Conservation (phyloP, 2,888 invertebrate species). For the Drosophila ustulata region DNA sequence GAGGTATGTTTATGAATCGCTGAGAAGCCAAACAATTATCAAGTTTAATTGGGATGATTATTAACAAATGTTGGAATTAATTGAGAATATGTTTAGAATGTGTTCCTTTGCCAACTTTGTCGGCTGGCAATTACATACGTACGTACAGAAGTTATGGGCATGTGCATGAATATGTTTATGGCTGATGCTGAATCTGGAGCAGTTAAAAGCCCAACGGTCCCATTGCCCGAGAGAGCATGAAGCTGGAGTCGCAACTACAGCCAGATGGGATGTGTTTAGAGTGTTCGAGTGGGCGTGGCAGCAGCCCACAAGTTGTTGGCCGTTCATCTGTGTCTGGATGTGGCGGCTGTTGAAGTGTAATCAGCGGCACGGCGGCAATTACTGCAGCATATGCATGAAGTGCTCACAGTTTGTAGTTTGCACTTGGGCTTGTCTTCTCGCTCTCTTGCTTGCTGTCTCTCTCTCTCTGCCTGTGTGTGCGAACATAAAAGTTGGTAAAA, state of each 20-base stretch:
- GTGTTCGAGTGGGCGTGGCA: slow-evolving; percentile 23
- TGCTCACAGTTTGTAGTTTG: slow-evolving; percentile 59
- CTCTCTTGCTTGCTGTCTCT: not conserved
- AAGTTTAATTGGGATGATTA: not conserved
- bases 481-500: slow-evolving; percentile 55
- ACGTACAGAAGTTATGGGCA: slow-evolving; percentile 1
- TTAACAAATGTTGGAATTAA: too few relatives aligned
- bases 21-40: not conserved
- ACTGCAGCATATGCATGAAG: slow-evolving; percentile 69
- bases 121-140: slow-evolving; percentile 37
- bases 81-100: too few relatives aligned
- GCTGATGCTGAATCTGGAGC: slow-evolving; percentile 58
- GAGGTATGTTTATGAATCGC: not conserved
- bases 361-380: slow-evolving; percentile 81
- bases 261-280: slow-evolving; percentile 13
- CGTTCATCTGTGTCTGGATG: slow-evolving; percentile 59
- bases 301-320: slow-evolving; percentile 56
- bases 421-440: slow-evolving; percentile 45
- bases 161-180: slow-evolving; percentile 14
- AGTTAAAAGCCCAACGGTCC: slow-evolving; percentile 78
- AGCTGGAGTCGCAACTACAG: slow-evolving; percentile 18
- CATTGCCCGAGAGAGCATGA: slow-evolving; percentile 49
- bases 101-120: slow-evolving; percentile 38
- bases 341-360: slow-evolving; percentile 76
- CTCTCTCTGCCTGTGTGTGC: slow-evolving; percentile 8